These are phyloP conservation scores for Oryzias melastigma DNA, from an alignment of 2,113 vertebrate genomes.

Conservation along the genomic window DNA sequence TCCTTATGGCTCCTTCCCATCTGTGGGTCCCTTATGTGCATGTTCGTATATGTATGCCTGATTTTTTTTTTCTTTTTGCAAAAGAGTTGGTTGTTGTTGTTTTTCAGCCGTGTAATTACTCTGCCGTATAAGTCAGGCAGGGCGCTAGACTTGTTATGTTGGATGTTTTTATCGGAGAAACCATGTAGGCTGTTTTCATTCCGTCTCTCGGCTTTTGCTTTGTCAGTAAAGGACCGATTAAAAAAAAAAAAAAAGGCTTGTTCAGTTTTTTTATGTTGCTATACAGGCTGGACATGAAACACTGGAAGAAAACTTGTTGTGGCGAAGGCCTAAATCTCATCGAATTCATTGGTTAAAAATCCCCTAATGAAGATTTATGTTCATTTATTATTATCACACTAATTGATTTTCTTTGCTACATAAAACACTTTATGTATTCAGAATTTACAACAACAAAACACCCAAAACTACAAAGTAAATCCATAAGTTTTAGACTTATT, in stretches of 20 bases:
- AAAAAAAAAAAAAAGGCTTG: background rate
- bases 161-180: conserved; percentile 53
- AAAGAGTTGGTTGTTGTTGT: conserved; percentile 45
- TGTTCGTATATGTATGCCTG: conserved; percentile 4
- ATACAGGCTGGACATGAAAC: conserved; percentile 1
- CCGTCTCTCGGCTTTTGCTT: conserved; percentile 19
- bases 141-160: conserved; percentile 63
- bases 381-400: no score
- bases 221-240: conserved; percentile 15
- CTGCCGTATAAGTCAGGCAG: conserved; percentile 51
- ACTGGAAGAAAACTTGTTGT: background rate
- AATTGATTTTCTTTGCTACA: no score
- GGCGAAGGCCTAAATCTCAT: background rate
- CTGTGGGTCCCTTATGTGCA: conserved; percentile 31
- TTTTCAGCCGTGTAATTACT: conserved; percentile 67
- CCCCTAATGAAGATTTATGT: background rate
- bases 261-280: background rate
- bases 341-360: background rate
- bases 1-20: conserved; percentile 40
- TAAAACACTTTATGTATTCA: no score
- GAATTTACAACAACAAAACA: no score
- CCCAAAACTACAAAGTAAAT: no score
- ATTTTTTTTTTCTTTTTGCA: conserved; percentile 4
- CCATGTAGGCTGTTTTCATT: conserved; percentile 21
- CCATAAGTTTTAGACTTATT: background rate